Base-by-base conservation (phyloP, 2,888 invertebrate species). In the Latrodectus hesperus region DNA sequence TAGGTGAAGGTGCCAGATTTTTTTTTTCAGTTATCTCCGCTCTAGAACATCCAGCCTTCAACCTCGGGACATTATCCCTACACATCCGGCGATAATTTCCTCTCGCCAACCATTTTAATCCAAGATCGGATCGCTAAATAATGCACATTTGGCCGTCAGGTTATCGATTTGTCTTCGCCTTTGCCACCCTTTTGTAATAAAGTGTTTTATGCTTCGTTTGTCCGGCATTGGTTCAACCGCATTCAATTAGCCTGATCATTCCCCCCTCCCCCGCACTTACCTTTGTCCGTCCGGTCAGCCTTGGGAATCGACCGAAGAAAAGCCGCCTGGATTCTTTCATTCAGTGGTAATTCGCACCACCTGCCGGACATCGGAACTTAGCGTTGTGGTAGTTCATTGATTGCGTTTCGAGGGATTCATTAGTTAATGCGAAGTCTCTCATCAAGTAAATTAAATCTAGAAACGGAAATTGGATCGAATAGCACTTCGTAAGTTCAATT, bases 71-170 rank as follows among this genome's bases (percentile, higher is more conserved):
- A 12, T 64, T 0, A n/a, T 68, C 68, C 22, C 22, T 17, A 68
- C 11, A 38, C 14, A 5, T 68, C 9, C 0, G 22, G 26, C 68
- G 68, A 68, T 68, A 12, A 68, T 17, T 26, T 22, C 17, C 38
- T 26, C 71, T 26, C 71, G 51, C 17, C 22, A 49, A 51, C 53
- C 2, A 17, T 77, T 75, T 76, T 77, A 76, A 77, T 83, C 51
- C 71, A 68, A 65, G 51, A 51, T 55, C 67, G 26, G 55, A 52
- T 22, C 60, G 22, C 71, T 83, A 72, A 83, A 83, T 83, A 83
- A 76, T 83, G 71, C 72, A 77, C 76, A 71, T 52, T 38, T 71
- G 83, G 52, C 83, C 71, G 76, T 55, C 71, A 83, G 76, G 60
- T 49, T 71, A 83, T 83, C 83, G 83, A 83, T 83, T 83, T 22